These are phyloP conservation scores for Cydia fagiglandana DNA, from an alignment of 1,140 invertebrate genomes.

Conservation along the genomic window DNA sequence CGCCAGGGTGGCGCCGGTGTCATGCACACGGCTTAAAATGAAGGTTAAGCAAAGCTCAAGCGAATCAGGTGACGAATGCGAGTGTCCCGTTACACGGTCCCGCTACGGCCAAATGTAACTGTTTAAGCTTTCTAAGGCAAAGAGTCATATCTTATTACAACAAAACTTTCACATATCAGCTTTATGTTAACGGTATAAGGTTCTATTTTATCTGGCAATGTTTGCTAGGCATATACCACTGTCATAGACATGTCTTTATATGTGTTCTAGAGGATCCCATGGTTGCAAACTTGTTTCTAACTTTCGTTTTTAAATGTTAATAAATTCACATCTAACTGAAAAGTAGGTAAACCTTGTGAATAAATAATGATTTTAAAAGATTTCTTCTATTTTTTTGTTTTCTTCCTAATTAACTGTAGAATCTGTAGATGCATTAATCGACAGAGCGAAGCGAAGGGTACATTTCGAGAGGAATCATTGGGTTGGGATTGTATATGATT, in stretches of 20 bases:
- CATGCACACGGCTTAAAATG: neutral
- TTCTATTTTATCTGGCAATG: neutral
- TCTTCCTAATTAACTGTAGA: too few relatives aligned
- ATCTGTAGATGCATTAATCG: too few relatives aligned
- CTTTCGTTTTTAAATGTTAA: constrained; percentile 4
- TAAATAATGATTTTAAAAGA: too few relatives aligned
- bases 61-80: constrained; percentile 1
- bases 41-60: constrained; percentile 4
- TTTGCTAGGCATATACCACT: neutral
- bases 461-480: too few relatives aligned
- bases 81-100: neutral
- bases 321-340: neutral
- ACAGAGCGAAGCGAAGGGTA: too few relatives aligned
- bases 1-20: too few relatives aligned
- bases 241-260: neutral
- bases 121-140: neutral
- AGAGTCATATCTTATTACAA: neutral
- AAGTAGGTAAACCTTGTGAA: too few relatives aligned
- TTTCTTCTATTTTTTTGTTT: too few relatives aligned
- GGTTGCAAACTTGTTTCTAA: neutral
- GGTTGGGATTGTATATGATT: too few relatives aligned
- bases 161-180: neutral
- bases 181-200: neutral
- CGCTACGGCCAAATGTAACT: constrained; percentile 18
- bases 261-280: neutral